A percentile compares a stretch with the other conserved stretches of the same genome.
phyloP scores from a whole-genome alignment of 2,888 invertebrate species.

The Prosapia bicincta region DNA sequence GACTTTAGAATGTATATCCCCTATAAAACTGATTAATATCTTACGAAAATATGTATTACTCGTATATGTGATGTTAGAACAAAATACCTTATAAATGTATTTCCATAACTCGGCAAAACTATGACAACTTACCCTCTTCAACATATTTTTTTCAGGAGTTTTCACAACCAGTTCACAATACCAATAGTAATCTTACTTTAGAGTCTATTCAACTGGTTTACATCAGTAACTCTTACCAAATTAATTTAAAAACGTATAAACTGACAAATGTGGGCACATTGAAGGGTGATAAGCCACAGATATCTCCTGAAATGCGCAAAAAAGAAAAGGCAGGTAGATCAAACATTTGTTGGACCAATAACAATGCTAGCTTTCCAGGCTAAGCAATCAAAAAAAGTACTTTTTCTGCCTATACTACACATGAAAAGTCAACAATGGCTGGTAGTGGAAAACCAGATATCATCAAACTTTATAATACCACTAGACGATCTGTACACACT shows the following conservation, averaged over 20 bases:
- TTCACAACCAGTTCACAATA: not conserved
- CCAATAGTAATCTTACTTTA: not conserved
- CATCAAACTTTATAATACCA: not conserved
- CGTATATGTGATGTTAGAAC: conserved; percentile 13
- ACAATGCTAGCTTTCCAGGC: not conserved
- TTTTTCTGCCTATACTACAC: no score
- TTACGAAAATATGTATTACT: conserved; percentile 36
- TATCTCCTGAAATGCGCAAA: not conserved
- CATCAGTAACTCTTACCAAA: no score
- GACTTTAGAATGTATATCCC: conserved; percentile 36
- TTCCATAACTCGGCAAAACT: conserved; percentile 9
- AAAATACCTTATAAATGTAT: conserved; percentile 19
- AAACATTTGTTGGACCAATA: no score
- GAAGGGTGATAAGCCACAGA: no score
- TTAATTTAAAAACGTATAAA: not conserved
- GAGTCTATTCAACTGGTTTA: conserved; percentile 1
- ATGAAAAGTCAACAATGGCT: not conserved
- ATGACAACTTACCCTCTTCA: not conserved
- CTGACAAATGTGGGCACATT: not conserved
- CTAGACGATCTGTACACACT: not conserved
- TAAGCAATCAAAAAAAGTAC: not conserved
- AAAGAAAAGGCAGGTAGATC: not conserved
- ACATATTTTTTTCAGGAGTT: conserved; percentile 5
- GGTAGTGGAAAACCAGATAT: conserved; percentile 9
- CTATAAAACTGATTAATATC: conserved; percentile 36